Conservation (phyloP, 1,140 invertebrate species). For the Dendroctonus valens region DNA sequence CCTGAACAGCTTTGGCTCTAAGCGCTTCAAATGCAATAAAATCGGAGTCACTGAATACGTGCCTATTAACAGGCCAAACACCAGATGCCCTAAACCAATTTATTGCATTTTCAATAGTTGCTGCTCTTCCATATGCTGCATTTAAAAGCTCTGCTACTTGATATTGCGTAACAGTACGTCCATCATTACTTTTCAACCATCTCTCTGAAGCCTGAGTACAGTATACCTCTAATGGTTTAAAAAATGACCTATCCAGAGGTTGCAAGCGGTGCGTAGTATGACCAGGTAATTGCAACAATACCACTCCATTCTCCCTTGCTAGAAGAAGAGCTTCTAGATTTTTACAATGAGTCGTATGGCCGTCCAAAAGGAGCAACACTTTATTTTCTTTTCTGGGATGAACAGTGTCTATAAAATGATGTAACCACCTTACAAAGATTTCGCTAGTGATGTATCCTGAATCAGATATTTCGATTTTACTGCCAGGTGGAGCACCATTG, state of each 20-base stretch:
- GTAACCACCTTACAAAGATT: conserved; percentile 31
- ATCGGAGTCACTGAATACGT: conserved; percentile 12
- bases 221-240: conserved; percentile 21
- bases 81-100: conserved; percentile 1
- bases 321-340: conserved; percentile 48
- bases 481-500: conserved; percentile 7
- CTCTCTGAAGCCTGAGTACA: conserved; percentile 32
- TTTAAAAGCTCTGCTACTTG: conserved; percentile 17
- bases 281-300: conserved; percentile 15
- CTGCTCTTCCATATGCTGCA: conserved; percentile 6
- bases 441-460: conserved; percentile 31
- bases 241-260: conserved; percentile 23
- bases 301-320: conserved; percentile 28
- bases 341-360: conserved; percentile 43
- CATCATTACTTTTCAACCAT: conserved; percentile 41
- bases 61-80: conserved; percentile 8
- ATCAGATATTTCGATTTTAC: conserved; percentile 35
- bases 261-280: conserved; percentile 24
- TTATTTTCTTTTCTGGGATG: conserved; percentile 25
- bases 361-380: conserved; percentile 38
- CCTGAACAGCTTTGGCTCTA: no score
- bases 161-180: conserved; percentile 34
- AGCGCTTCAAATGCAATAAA: no score
- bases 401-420: conserved; percentile 30
- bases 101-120: conserved; percentile 4